phyloP scores from a whole-genome alignment of 2,113 vertebrate genomes.

The Ailurus styani region DNA sequence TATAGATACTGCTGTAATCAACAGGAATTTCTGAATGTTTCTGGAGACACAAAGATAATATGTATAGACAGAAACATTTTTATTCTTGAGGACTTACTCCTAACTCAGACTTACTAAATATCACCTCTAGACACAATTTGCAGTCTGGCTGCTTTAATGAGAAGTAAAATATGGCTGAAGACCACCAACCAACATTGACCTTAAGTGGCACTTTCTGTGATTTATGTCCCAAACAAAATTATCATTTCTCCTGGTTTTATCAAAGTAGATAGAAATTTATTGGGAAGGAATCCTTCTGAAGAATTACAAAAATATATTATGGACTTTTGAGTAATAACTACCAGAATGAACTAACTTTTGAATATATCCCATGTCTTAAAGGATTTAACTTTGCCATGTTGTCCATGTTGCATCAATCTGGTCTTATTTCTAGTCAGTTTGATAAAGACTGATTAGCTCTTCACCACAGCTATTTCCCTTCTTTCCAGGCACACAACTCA shows the following conservation, averaged over 20 bases:
- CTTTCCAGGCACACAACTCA: not conserved
- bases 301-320: not conserved
- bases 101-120: not conserved
- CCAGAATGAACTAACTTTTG: not conserved
- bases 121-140: slow-evolving; percentile 17
- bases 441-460: not conserved
- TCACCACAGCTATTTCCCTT: not conserved
- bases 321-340: not conserved
- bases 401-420: not conserved
- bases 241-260: slow-evolving; percentile 8
- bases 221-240: not conserved
- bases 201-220: not conserved
- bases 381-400: not conserved
- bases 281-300: not conserved
- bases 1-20: slow-evolving; percentile 43
- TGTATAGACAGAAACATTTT: slow-evolving; percentile 44
- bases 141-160: slow-evolving; percentile 28
- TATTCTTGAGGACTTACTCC: not conserved
- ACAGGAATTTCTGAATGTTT: slow-evolving; percentile 51
- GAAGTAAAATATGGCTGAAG: not conserved
- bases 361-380: not conserved
- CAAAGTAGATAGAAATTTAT: slow-evolving; percentile 29
- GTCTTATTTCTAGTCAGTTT: not conserved
- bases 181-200: not conserved
- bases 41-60: slow-evolving; percentile 57